Base-by-base conservation (phyloP, 2,797 vertebrate species). In the Nannoperca australis region DNA sequence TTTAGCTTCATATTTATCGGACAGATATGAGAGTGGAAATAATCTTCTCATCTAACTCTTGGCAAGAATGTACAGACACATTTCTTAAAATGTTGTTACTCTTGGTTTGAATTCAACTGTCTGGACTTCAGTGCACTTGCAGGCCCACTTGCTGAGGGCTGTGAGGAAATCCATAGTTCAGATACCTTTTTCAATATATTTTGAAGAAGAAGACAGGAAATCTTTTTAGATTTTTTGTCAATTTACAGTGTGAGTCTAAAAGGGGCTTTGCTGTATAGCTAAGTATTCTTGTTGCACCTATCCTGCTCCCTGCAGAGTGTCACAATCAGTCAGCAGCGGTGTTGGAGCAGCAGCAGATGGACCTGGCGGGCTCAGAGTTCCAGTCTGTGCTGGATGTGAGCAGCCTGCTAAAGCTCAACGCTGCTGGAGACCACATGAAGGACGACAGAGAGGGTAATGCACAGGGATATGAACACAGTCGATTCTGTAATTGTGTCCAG, bases 311-410 rank as follows among this genome's bases (percentile, higher is more conserved):
- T 82, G 69, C 78, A 97, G 96, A 91, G 3, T 91, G 87, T 83
- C 93, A 72, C 60, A 49, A 78, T 66, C 92, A 88, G 68, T 77
- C 87, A 9, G 62, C 47, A 27, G 58, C 70, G 2, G 36, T 78
- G 18, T 66, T 93, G 70, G 85, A 90, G 77, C 93, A 88, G 81
- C 91, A 92, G 73, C 93, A 93, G 45, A 83, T 88, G 49, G 92
- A 90, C 51, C 82, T 93, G 72, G 73, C 27, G 0, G 94, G 83
- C 81, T 92, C 87, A n/a, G 95, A 95, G 61, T 95, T 96, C 80
- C 95, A 95, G 79, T 85, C 95, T 18, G 88, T 95, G 54, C 91
- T 97, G 88, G 97, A 97, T 3, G 85, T 96, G 78, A 93, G 89
- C 89, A 95, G 93, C 87, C 93, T 97, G 85, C 92, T 97, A 69